Evolutionary conservation across 2,113 vertebrate species (phyloP), one percentile per base, ranked within the genome.

Genomic region (Paramormyrops kingsleyae): DNA sequence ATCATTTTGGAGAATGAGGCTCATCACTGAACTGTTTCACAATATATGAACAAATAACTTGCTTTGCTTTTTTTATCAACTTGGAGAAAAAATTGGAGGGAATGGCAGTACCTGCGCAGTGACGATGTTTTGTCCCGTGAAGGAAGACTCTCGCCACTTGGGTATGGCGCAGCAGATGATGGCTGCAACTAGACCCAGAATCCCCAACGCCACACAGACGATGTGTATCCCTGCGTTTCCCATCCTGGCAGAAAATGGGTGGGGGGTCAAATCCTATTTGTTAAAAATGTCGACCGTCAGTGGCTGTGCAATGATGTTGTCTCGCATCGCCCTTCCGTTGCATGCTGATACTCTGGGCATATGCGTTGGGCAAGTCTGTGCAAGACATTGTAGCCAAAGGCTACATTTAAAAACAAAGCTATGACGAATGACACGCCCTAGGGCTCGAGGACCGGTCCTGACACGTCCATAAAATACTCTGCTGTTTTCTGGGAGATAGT

Each of bases 121-220:
- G 74, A 97, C 92, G 5, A 97, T 97, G 92, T 94, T 96, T 39
- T 90, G 1, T 6, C 96, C 96, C 0, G 83, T 91, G 85, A 95
- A 96, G 35, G 96, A 91, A 0, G 95, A 94, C 31, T 96, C 93
- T 39, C 92, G 96, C 96, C 96, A 97, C 83, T 39, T 91, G 1
- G 96, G 95, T 35, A 96, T 17, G 0, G 92, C 90, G 5, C 95
- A 96, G 92, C 94, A 95, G 0, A 96, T 92, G 1, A 96, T 92
- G 59, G 70, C 90, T 42, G 94, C 96, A 2, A 96, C 77, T 56
- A 97, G 91, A 1, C 96, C 96, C 0, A 97, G 46, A 35, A 97
- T 46, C 49, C 94, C 94, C 1, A 97, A 88, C 49, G 88, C 92
- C 92, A 96, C 91, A 52, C 95, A 96, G 0, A 94, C 93, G 0